Conservation (phyloP, 2,113 vertebrate genomes). For the Pseudolaguvia tuberculata region DNA sequence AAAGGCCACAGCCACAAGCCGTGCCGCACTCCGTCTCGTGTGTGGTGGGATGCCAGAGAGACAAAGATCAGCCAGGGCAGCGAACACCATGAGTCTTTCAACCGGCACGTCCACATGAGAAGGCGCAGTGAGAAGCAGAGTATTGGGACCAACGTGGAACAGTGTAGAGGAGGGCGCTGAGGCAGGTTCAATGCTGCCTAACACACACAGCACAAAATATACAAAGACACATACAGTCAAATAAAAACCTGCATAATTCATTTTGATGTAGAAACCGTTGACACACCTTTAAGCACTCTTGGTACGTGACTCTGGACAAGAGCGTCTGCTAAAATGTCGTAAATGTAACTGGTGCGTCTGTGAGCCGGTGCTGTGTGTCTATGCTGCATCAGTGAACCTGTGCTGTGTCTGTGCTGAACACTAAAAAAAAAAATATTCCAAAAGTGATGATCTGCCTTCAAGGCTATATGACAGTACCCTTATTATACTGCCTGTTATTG, state of each 20-base stretch:
- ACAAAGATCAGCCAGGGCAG: constrained; percentile 95
- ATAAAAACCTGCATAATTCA: background rate
- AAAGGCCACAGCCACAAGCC: constrained; percentile 93
- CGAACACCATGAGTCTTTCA: constrained; percentile 91
- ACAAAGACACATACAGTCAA: background rate
- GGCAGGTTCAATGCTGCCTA: constrained; percentile 86
- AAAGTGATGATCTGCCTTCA: background rate
- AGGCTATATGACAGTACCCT: background rate
- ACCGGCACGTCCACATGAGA: constrained; percentile 79
- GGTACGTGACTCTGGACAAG: too few species aligned
- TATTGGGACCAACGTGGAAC: constrained; percentile 83
- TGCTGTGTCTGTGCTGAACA: too few species aligned
- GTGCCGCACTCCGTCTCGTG: constrained; percentile 85
- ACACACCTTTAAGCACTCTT: too few species aligned
- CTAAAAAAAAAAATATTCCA: background rate
- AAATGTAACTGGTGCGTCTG: too few species aligned
- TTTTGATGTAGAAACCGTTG: too few species aligned
- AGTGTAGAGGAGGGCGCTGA: constrained; percentile 86
- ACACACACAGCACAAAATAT: background rate
- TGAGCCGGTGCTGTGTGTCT: too few species aligned
- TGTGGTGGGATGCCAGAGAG: constrained; percentile 89
- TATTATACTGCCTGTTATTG: background rate
- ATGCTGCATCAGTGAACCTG: too few species aligned
- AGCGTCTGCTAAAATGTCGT: too few species aligned
- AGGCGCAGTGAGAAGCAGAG: constrained; percentile 80